These are phyloP conservation scores for Paralinhomoeus sp. DNA, from an alignment of 2,888 invertebrate genomes.

Conservation along the genomic window DNA sequence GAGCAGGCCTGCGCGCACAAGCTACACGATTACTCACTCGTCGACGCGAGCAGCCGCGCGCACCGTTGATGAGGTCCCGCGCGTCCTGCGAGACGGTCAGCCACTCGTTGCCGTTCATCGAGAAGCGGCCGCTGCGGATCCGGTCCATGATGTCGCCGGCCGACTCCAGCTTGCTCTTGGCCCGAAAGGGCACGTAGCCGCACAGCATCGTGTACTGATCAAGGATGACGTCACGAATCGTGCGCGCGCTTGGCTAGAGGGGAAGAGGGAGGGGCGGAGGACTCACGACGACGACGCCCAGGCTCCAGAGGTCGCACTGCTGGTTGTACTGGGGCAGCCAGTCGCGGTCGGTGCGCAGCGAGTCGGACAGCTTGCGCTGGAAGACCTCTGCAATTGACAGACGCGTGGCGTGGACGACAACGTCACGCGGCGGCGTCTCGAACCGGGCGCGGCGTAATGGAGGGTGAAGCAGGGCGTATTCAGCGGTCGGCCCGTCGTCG, in stretches of 20 bases:
- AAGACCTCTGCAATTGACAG: too few species aligned
- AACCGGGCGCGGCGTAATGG: constrained; percentile 80
- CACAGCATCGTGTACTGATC: constrained; percentile 52
- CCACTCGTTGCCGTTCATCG: constrained; percentile 50
- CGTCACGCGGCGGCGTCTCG: too few species aligned
- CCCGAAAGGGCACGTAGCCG: constrained; percentile 63
- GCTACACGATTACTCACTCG: too few species aligned
- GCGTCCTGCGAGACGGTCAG: constrained; percentile 46
- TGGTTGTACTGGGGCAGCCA: constrained; percentile 45
- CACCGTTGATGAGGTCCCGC: constrained; percentile 44
- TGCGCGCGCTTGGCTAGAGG: too few species aligned
- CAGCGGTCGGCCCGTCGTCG: constrained; percentile 22
- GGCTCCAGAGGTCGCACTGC: constrained; percentile 80
- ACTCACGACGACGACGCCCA: constrained; percentile 65
- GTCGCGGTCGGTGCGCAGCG: constrained; percentile 29
- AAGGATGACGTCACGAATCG: too few species aligned
- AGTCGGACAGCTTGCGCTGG: constrained; percentile 31
- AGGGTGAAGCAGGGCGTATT: constrained; percentile 78
- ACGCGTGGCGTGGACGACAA: too few species aligned
- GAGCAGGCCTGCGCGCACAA: constrained; percentile 42
- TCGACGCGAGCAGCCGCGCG: background rate
- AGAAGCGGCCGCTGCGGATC: constrained; percentile 53
- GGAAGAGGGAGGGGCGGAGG: background rate
- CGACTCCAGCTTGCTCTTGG: constrained; percentile 44
- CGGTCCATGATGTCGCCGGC: constrained; percentile 49